Evolutionary conservation across 2,888 invertebrate species (phyloP), one percentile per base, ranked within the genome.

Genomic region (Synergus gifuensis): DNA sequence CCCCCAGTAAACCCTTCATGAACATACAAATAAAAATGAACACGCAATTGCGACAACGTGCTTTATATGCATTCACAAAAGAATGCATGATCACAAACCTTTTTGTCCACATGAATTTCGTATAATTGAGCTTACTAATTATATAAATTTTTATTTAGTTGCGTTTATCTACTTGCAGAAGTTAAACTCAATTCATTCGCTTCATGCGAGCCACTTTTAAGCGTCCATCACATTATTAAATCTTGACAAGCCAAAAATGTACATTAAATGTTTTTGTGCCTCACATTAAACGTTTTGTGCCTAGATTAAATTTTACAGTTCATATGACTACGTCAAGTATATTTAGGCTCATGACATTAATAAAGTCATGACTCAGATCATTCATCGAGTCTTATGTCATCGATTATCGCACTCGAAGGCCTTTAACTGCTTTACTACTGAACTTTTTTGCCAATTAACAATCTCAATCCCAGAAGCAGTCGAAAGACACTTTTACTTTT

Each of bases 301-400:
- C 18, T 7, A 58, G 9, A 66, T 11, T 44, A 3, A 66, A 16
- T 42, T 66, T 42, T 66, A 66, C 18, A n/a, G 14, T 66, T 66
- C 18, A 54, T 8, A n/a, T 54, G n/a, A 14, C n/a, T n/a, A 54
- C n/a, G 8, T 54, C 54, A 54, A 54, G 8, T 42, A 69, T 46
- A 46, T 49, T 49, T 69, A 69, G 28, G 22, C 46, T 18, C 46
- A 0, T 5, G 44, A 46, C 28, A 28, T 16, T 49, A 22, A 12
- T 28, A 11, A 28, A 69, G 28, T 49, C 73, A 77, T 80, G 36
- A 49, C 49, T 16, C 79, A 81, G 79, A 78, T 82, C 79, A 76
- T 84, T 82, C 78, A 81, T 79, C 73, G 78, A 78, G 66, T 80
- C 80, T 88, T 87, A 89, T 86, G 84, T 89, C 88, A 89, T 79